Conservation (phyloP, 2,888 invertebrate genomes). For the Eremobia ochroleuca region DNA sequence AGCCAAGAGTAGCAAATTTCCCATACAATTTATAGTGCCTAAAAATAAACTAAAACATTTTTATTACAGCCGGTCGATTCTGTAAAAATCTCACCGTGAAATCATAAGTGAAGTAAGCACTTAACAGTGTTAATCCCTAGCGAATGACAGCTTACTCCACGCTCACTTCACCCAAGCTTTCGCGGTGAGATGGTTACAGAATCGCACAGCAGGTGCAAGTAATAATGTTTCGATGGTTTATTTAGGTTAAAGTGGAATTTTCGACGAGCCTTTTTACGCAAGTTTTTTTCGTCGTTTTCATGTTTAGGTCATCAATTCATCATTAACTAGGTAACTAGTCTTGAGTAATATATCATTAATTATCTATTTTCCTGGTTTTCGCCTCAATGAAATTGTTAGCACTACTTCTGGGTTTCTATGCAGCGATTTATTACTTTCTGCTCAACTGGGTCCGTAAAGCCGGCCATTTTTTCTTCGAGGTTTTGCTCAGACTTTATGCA, state of each 20-base stretch:
- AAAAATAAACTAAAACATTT: too few species aligned
- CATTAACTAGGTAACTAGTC: constrained; percentile 1
- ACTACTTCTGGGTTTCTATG: constrained; percentile 48
- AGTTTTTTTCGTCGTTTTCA: background rate
- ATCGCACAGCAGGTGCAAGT: too few species aligned
- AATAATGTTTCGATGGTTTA: too few species aligned
- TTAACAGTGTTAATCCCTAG: too few species aligned
- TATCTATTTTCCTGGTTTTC: constrained; percentile 39
- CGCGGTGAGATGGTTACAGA: too few species aligned
- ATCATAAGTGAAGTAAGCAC: too few species aligned
- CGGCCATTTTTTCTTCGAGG: constrained; percentile 38
- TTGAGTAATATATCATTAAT: background rate
- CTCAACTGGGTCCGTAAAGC: constrained; percentile 19
- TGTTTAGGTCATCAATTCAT: constrained; percentile 9
- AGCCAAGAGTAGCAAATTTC: too few species aligned
- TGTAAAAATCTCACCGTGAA: too few species aligned
- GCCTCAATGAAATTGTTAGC: constrained; percentile 33
- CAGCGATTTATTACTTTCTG: constrained; percentile 47
- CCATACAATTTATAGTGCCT: too few species aligned
- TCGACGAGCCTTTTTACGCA: background rate
- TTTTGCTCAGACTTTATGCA: constrained; percentile 24
- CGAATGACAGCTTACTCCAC: too few species aligned
- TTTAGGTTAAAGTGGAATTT: background rate
- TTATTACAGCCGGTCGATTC: too few species aligned
- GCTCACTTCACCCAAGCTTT: too few species aligned